Evolutionary conservation across 2,888 invertebrate genomes (phyloP).

Genomic region (Drosophila mayaguana): DNA sequence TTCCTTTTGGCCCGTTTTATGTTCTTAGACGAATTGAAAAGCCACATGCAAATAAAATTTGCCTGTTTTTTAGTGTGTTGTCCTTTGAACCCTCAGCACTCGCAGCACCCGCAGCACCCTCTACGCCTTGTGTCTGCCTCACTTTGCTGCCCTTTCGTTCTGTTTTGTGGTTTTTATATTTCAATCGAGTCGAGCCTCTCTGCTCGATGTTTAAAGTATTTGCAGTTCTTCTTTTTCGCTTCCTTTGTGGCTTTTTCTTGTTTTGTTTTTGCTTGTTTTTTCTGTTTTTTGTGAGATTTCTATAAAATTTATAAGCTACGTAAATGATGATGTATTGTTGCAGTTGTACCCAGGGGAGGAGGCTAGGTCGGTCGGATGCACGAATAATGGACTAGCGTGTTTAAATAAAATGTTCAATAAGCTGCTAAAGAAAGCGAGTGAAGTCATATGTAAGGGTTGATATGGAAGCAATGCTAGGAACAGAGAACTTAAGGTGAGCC

Average conservation of each 20-base stretch:
- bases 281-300: slow-evolving; percentile 10
- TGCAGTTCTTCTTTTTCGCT: slow-evolving; percentile 10
- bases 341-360: slow-evolving; percentile 33
- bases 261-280: background rate
- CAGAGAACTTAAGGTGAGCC: background rate
- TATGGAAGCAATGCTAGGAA: background rate
- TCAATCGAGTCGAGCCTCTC: slow-evolving; percentile 56
- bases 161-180: slow-evolving; percentile 71
- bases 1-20: slow-evolving; percentile 58
- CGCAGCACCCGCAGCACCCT: slow-evolving; percentile 34
- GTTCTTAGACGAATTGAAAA: slow-evolving; percentile 75
- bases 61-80: slow-evolving; percentile 65
- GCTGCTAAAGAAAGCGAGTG: background rate
- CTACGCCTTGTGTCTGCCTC: slow-evolving; percentile 13
- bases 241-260: background rate
- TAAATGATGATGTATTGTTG: slow-evolving; percentile 72
- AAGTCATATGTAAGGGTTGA: background rate
- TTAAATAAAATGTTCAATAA: slow-evolving; percentile 11
- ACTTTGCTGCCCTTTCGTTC: slow-evolving; percentile 6
- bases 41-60: slow-evolving; percentile 78
- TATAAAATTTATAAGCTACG: slow-evolving; percentile 55
- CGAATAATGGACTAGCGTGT: slow-evolving; percentile 3
- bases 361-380: background rate
- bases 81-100: slow-evolving; percentile 52
- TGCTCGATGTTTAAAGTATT: slow-evolving; percentile 48